Evolutionary conservation across 2,113 vertebrate species (phyloP), one percentile per base, ranked within the genome.

Genomic region (Anas platyrhynchos): DNA sequence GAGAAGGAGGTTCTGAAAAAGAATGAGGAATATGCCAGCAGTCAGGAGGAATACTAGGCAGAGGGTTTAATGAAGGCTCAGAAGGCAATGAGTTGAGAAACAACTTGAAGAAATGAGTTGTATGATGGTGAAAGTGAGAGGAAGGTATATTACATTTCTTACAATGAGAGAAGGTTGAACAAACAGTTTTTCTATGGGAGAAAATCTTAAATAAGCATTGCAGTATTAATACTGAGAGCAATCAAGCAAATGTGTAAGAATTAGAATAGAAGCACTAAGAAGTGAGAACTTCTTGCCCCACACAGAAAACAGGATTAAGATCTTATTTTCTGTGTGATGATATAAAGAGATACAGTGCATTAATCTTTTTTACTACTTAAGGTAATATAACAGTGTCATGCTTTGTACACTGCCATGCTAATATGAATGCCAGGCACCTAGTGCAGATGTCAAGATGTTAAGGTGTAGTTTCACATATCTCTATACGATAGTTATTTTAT

Each of bases 311-410:
- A 76, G 73, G 76, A 94, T 96, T 93, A 91, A 77, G 43, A 91
- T 78, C 46, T 86, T 75, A 71, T 95, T 80, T 89, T 85, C 79
- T 86, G 43, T 78, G n/a, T 88, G 81, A 94, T 89, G 56, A 74
- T 82, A 95, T 80, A 77, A 84, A 89, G 89, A 93, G 79, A 95
- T 91, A 94, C 89, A 95, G 55, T 5, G 73, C 34, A 91, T 86
- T 94, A 81, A 96, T 95, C 85, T 91, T 94, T 88, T 90, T 85
- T 96, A 72, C 52, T 91, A 34, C 87, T 83, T 85, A 75, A 20
- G 22, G 48, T 86, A 94, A 68, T 91, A 34, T 59, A 83, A 85
- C 41, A 71, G 27, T 66, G 65, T 85, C 59, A 38, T 89, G 31
- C 63, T 86, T 88, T 96, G 68, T 71, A 34, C 66, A 38, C 36